Conservation (phyloP, 2,113 vertebrate genomes). For the Engystomops pustulosus region DNA sequence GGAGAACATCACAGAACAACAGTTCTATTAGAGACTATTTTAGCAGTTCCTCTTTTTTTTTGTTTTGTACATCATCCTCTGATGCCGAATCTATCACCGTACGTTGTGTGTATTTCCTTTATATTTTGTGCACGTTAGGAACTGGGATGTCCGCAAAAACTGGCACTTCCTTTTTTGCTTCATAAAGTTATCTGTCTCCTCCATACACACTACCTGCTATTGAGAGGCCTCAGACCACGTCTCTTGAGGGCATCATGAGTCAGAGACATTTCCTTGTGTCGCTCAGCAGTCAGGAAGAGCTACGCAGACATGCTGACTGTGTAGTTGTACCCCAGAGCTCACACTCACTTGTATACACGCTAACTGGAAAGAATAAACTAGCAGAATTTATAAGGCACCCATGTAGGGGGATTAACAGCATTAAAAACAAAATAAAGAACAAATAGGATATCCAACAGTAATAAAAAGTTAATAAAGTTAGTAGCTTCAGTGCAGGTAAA, state of each 20-base stretch:
- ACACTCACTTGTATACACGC: neutral
- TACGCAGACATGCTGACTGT: neutral
- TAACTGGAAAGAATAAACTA: too few species aligned
- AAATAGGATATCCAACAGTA: too few species aligned
- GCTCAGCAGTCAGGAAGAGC: neutral
- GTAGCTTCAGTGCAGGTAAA: too few species aligned
- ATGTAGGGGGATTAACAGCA: too few species aligned
- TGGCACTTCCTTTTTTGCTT: neutral
- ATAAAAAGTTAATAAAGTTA: too few species aligned
- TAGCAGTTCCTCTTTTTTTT: too few species aligned
- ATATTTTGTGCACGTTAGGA: neutral
- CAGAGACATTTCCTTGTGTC: neutral
- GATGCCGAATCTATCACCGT: too few species aligned
- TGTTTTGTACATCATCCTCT: too few species aligned
- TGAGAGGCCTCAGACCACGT: neutral
- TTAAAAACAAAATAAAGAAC: too few species aligned
- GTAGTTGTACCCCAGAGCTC: neutral
- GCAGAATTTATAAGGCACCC: too few species aligned
- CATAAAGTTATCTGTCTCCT: neutral
- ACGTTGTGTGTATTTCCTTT: neutral
- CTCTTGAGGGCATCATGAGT: neutral
- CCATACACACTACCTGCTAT: neutral
- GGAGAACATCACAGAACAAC: too few species aligned
- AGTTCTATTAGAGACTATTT: too few species aligned
- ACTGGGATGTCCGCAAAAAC: neutral